Evolutionary conservation across 2,797 vertebrate genomes (phyloP), one percentile per base, ranked within the genome.

Genomic region (Galago senegalensis): DNA sequence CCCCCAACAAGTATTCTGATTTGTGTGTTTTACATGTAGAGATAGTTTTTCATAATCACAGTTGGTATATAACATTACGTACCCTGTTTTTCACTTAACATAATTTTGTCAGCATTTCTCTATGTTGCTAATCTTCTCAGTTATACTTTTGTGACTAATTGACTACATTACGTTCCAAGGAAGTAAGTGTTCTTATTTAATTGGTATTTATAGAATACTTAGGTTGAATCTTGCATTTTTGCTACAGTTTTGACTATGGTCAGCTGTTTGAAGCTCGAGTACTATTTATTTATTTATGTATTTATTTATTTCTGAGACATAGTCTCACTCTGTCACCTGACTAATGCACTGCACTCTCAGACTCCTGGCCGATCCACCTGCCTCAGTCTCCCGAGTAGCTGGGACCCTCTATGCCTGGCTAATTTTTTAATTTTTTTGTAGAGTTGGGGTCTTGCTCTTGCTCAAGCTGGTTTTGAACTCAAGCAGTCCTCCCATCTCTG

Each of bases 31-130:
- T 84, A 17, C 0, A 7, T 73, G 29, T 67, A 72, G 69, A 27
- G 69, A 21, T 7, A 61, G 17, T 87, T 70, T 79, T 89, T 76
- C 43, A 69, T 46, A 27, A 65, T 21, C 31, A 1, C 43, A 61
- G 70, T 61, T 37, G 29, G 17, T 43, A 2, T 82, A 4, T 89
- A 58, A 65, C 43, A 70, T 34, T 46, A 37, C 43, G 16, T 63
- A 18, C 37, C 13, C 34, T 79, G 10, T 21, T 87, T 88, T 92
- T 83, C 29, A 46, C 53, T 81, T 75, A 70, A 14, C 4, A 8
- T 80, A 56, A 87, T 85, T 91, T 87, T 89, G 27, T 58, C 49
- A 73, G 43, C 31, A 56, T 81, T 75, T 82, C 77, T 90, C 31
- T 79, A 21, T 63, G 12, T 67, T 82, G 61, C 27, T 67, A 56